These are phyloP conservation scores for Octonoba sinensis DNA, from an alignment of 2,888 invertebrate species.

Conservation along the genomic window DNA sequence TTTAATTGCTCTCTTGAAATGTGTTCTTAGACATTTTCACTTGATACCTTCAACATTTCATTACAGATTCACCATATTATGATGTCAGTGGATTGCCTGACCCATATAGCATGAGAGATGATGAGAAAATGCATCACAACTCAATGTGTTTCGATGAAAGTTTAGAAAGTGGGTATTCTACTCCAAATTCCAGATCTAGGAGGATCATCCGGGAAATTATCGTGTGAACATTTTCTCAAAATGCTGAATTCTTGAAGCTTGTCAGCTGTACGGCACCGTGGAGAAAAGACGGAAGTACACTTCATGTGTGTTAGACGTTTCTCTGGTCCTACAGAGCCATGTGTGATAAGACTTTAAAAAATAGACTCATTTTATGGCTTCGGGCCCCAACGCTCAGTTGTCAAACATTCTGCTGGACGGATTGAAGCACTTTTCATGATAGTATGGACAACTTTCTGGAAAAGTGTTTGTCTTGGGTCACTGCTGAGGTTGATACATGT, in stretches of 20 bases:
- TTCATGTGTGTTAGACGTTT: background rate
- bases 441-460: no score
- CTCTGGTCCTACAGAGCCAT: background rate
- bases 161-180: slow-evolving; percentile 92
- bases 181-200: slow-evolving; percentile 91
- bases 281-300: background rate
- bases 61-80: slow-evolving; percentile 89
- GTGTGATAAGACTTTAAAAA: background rate
- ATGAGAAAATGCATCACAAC: slow-evolving; percentile 88
- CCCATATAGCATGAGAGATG: slow-evolving; percentile 83
- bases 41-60: no score
- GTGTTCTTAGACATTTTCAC: no score
- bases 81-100: slow-evolving; percentile 93
- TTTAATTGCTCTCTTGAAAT: no score
- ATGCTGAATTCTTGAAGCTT: slow-evolving; percentile 6
- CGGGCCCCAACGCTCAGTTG: no score
- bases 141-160: slow-evolving; percentile 93
- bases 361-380: no score
- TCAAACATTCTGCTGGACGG: no score
- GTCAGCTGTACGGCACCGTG: background rate
- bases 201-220: slow-evolving; percentile 95
- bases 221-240: slow-evolving; percentile 73
- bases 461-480: no score
- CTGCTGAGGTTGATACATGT: no score
- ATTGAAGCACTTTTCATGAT: no score